Percentiles rank a stretch among this genome's conserved stretches.
phyloP scores from a whole-genome alignment of 2,113 vertebrate genomes.

The Uria aalge region DNA sequence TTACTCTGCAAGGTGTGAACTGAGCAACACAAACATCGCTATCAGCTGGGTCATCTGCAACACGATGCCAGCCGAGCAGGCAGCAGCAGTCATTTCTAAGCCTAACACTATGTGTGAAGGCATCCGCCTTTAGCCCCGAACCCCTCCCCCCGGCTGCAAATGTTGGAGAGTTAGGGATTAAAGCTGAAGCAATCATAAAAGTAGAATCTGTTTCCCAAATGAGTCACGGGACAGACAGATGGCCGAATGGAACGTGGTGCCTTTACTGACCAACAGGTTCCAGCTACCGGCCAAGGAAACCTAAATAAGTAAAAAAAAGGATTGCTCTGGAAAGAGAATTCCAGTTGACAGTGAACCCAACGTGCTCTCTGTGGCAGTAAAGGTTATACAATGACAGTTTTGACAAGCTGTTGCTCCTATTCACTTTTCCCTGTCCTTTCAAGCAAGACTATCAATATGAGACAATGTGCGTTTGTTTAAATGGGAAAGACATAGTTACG shows the following conservation, averaged over 20 bases:
- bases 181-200: conserved; percentile 18
- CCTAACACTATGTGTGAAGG: not conserved
- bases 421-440: not conserved
- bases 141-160: not conserved
- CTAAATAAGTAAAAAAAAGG: not conserved
- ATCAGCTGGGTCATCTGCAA: conserved; percentile 45
- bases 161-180: not conserved
- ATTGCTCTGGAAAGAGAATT: not conserved
- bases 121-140: not conserved
- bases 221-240: not conserved
- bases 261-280: not conserved
- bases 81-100: not conserved
- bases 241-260: not conserved
- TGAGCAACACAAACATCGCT: not conserved
- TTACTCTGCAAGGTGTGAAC: not conserved
- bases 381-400: rapidly evolving
- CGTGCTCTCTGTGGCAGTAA: rapidly evolving
- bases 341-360: not conserved
- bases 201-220: not conserved
- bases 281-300: not conserved
- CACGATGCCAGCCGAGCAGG: not conserved
- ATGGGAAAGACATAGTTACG: too few relatives aligned
- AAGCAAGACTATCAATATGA: not conserved
- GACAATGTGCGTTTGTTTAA: rapidly evolving
- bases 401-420: not conserved